Evolutionary conservation across 1,140 invertebrate species (phyloP), one percentile per base, ranked within the genome.

Genomic region (Listronotus bonariensis): DNA sequence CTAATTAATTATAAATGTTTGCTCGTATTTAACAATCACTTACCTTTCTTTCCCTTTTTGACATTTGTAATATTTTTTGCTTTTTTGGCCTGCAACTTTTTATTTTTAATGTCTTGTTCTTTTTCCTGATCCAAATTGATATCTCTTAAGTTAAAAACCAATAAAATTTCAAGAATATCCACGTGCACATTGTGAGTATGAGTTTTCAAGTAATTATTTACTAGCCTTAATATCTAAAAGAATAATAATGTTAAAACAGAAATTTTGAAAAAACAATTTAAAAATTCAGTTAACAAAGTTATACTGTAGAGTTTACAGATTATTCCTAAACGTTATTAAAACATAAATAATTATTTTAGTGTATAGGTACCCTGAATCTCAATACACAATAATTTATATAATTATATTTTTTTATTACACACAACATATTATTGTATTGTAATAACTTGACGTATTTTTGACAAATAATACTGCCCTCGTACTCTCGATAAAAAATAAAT

Each of bases 31-130:
- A n/a, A n/a, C n/a, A 9, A 5, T 10, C 3, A 1, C n/a, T 61
- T 77, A 89, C 89, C 82, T 97, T 96, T 66, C 88, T 83, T 75
- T 96, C 92, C 65, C n/a, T 88, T 74, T 93, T 95, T 8, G 93
- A 97, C 68, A 93, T 80, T 67, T 87, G 76, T 52, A 95, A 82
- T 48, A 88, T 80, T 62, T n/a, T 90, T 87, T 68, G 93, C 88
- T 71, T 92, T 92, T n/a, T 90, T 87, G 20, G 86, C 89, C 77
- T 89, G 84, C 42, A 92, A 82, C 73, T 89, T 89, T 65, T 91
- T 91, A 68, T 89, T 83, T 76, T 90, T 92, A 9, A 87, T 80
- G 66, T 92, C 87, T 34, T 89, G 83, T 67, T 90, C 86, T 58
- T 90, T 87, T 67, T 91, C 88, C 58, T 88, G 86, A 74, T 92